These are phyloP conservation scores for Emesis furor DNA, from an alignment of 2,888 invertebrate species.

Conservation along the genomic window DNA sequence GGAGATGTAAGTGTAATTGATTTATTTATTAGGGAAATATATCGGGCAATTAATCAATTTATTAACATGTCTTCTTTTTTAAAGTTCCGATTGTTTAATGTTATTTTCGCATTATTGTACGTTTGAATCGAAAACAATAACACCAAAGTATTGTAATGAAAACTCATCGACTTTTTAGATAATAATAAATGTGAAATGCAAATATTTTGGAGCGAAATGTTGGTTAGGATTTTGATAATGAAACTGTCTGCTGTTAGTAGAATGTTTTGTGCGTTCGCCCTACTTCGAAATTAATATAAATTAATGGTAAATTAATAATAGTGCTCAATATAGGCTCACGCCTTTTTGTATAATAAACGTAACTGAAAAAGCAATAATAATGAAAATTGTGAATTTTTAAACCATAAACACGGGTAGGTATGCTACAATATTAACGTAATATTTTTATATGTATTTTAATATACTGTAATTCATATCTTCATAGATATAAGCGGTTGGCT, in stretches of 20 bases:
- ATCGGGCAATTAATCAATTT: constrained; percentile 83
- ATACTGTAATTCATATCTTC: constrained; percentile 91
- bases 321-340: constrained; percentile 88
- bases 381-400: constrained; percentile 86
- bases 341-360: constrained; percentile 78
- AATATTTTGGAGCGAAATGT: constrained; percentile 89
- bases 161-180: constrained; percentile 91
- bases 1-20: constrained; percentile 82
- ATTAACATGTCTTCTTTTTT: constrained; percentile 47
- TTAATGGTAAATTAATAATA: constrained; percentile 85
- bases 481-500: constrained; percentile 87
- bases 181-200: constrained; percentile 87
- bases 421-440: constrained; percentile 86
- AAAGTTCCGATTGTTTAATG: constrained; percentile 58
- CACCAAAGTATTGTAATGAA: constrained; percentile 89
- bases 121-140: constrained; percentile 88
- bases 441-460: constrained; percentile 92
- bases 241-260: constrained; percentile 81
- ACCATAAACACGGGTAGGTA: constrained; percentile 84
- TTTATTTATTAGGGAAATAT: constrained; percentile 90
- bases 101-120: constrained; percentile 67
- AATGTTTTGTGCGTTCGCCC: constrained; percentile 87
- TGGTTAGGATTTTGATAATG: constrained; percentile 84
- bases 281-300: constrained; percentile 84
- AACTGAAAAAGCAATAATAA: constrained; percentile 88